Base-by-base conservation (phyloP, 2,888 invertebrate species). In the Drosophila testacea region DNA sequence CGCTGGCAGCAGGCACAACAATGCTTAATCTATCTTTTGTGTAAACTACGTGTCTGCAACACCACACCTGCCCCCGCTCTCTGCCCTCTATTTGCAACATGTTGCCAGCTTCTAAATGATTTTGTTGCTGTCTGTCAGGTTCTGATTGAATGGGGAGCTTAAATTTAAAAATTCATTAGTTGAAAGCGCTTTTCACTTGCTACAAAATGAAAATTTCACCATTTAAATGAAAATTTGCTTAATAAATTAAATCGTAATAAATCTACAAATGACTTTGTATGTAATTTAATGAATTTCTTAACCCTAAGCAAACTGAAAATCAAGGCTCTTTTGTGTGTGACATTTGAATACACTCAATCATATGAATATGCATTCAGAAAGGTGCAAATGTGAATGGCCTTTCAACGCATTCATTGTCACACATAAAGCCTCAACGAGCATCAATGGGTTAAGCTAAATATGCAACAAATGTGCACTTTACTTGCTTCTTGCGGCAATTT, bases 1-100 rank as follows among this genome's bases (percentile, higher is more conserved):
- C 72, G 50, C 61, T 69, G 70, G 69, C 66, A 50, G 30, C 59
- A 16, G 54, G 16, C 10, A 69, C 50, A 66, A 63, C 78, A 80
- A 83, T 67, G 75, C 79, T 78, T 81, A 79, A 83, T 83, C 88
- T 79, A 61, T 54, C 77, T 51, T 82, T 79, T 83, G 87, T 82
- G 65, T 28, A 6, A 16, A 36, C 52, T 47, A 60, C 51, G 59
- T 57, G 48, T 47, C 41, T 44, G 51, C 16, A 1, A n/a, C 9
- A 13, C 34, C 4, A 28, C 56, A n/a, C 6, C 0, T 16, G 4
- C 7, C 10, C 13, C 22, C 1, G 39, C 32, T 28, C 10, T 0
- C 11, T 27, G 11, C 7, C 28, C 9, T 2, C 6, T 22, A 22
- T 2, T 6, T 50, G 38, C 51, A 27, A 51, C 38, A 51, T 39